These are phyloP conservation scores for Dryomyza anilis DNA, from an alignment of 2,888 invertebrate species.

Conservation along the genomic window DNA sequence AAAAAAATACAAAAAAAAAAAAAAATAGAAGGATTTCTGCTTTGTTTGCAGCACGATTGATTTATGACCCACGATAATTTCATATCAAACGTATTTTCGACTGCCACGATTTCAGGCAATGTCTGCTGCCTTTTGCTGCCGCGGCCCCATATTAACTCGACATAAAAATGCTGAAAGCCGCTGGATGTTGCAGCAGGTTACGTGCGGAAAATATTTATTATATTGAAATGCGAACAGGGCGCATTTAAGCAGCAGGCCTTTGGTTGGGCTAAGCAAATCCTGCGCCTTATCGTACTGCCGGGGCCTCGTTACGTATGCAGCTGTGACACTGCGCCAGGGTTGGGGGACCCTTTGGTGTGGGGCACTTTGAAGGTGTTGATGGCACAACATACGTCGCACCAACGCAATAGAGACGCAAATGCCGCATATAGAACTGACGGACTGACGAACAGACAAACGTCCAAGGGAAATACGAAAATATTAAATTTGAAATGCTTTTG, in stretches of 20 bases:
- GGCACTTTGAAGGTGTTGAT: slow-evolving; percentile 48
- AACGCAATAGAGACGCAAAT: slow-evolving; percentile 5
- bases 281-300: neutral
- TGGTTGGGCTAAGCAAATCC: neutral
- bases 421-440: slow-evolving; percentile 24
- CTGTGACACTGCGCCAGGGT: slow-evolving; percentile 24
- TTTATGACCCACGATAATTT: slow-evolving; percentile 13
- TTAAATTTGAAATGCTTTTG: slow-evolving; percentile 55
- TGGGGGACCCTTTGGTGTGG: slow-evolving; percentile 17
- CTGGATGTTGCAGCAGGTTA: neutral
- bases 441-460: neutral
- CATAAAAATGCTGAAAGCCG: slow-evolving; percentile 7
- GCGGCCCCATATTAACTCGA: slow-evolving; percentile 1
- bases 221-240: too few species aligned
- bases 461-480: slow-evolving; percentile 43
- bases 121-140: neutral
- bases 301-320: slow-evolving; percentile 48
- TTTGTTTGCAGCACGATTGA: slow-evolving; percentile 8
- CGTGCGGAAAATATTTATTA: slow-evolving; percentile 18
- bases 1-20: neutral
- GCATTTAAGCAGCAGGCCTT: neutral
- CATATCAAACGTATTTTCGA: too few species aligned
- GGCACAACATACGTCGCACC: slow-evolving; percentile 44
- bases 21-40: neutral
- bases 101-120: neutral